Percentiles rank a stretch among this genome's conserved stretches.
Evolutionary conservation across 2,113 vertebrate species (phyloP).

Genomic region (Ammodytes dubius): DNA sequence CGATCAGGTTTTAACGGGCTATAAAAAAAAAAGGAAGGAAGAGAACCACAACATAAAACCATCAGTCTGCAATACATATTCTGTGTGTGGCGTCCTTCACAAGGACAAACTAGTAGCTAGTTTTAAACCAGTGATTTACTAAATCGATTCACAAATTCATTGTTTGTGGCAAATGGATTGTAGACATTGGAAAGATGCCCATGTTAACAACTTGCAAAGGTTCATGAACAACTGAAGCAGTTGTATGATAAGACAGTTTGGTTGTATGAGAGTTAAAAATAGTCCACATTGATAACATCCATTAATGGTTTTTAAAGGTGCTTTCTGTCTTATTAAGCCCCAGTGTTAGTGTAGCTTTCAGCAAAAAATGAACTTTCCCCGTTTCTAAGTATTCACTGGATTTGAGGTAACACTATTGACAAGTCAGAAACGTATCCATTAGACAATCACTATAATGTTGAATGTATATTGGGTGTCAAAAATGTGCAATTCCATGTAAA

Average conservation of each 20-base stretch:
- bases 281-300: too few species aligned
- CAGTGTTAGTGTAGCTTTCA: not conserved
- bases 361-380: not conserved
- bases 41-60: conserved; percentile 4
- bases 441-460: too few species aligned
- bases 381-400: not conserved
- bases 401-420: not conserved
- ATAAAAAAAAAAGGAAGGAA: conserved; percentile 35
- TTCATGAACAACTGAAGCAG: too few species aligned
- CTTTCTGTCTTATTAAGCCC: not conserved
- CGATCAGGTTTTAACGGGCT: conserved; percentile 11
- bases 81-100: not conserved
- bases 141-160: not conserved
- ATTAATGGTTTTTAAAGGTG: too few species aligned
- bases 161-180: not conserved
- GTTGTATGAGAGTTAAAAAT: not conserved
- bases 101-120: not conserved
- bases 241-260: not conserved
- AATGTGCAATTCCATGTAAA: not conserved
- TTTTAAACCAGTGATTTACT: not conserved
- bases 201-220: too few species aligned
- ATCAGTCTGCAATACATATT: not conserved
- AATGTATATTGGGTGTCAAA: not conserved
- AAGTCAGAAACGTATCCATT: not conserved
- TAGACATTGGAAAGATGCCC: not conserved